A percentile compares a stretch with the other conserved stretches of the same genome.
These are phyloP conservation scores for Colostygia pectinataria DNA, from an alignment of 2,888 invertebrate species.

Conservation along the genomic window DNA sequence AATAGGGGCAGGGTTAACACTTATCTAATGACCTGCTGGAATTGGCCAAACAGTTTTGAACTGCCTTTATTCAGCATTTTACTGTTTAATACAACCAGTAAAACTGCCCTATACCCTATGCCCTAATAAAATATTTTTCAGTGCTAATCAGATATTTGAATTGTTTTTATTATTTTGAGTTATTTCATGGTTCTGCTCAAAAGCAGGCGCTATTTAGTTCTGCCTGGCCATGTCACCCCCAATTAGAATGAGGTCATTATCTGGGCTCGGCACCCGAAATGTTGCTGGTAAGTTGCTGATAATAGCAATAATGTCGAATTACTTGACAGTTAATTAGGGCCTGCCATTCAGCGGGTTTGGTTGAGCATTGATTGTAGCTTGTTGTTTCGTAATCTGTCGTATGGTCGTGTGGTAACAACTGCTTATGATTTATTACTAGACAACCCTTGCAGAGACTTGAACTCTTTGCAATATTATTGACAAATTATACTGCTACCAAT, in stretches of 20 bases:
- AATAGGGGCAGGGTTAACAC: slow-evolving; percentile 10
- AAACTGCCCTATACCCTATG: too few species aligned
- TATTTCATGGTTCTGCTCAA: too few species aligned
- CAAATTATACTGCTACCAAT: slow-evolving; percentile 71
- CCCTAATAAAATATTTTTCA: too few species aligned
- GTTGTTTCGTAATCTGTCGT: slow-evolving; percentile 71
- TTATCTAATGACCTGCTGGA: too few species aligned
- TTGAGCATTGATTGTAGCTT: slow-evolving; percentile 56
- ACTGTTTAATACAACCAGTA: too few species aligned
- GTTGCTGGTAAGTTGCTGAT: slow-evolving; percentile 36
- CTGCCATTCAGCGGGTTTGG: slow-evolving; percentile 68
- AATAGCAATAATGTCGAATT: slow-evolving; percentile 68
- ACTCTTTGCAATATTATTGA: slow-evolving; percentile 70
- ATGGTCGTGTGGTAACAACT: slow-evolving; percentile 56
- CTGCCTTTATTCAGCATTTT: too few species aligned
- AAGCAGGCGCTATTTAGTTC: too few species aligned
- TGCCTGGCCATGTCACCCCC: background rate
- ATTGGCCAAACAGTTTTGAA: too few species aligned
- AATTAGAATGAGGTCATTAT: slow-evolving; percentile 14
- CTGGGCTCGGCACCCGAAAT: slow-evolving; percentile 41
- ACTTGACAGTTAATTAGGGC: slow-evolving; percentile 78
- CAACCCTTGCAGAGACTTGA: slow-evolving; percentile 55
- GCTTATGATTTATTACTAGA: slow-evolving; percentile 66
- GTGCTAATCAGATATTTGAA: too few species aligned
- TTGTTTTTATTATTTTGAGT: too few species aligned